phyloP scores from a whole-genome alignment of 2,797 vertebrate genomes.

The Hephaestus fuliginosus region DNA sequence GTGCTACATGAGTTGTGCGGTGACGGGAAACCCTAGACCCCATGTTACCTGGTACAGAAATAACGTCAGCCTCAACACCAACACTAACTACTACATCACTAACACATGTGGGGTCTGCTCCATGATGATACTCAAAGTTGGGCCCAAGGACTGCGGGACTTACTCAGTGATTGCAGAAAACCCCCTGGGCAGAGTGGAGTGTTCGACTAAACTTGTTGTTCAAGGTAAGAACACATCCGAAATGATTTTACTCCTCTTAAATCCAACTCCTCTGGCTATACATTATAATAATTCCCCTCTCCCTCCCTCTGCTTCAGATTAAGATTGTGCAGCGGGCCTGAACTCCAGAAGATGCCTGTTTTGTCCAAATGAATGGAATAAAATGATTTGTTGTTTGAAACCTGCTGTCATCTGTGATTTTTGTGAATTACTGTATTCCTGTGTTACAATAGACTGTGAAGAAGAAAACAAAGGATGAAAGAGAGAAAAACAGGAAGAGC shows the following conservation, averaged over 20 bases:
- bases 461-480: not conserved
- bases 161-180: conserved; percentile 89
- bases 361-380: conserved; percentile 9
- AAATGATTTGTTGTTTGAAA: conserved; percentile 26
- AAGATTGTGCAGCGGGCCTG: conserved; percentile 17
- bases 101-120: conserved; percentile 92
- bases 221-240: conserved; percentile 78
- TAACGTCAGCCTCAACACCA: conserved; percentile 85
- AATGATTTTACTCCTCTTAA: not conserved
- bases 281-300: not conserved
- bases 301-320: conserved; percentile 55
- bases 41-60: conserved; percentile 91
- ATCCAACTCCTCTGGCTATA: not conserved
- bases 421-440: conserved; percentile 12
- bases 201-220: conserved; percentile 86
- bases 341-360: conserved; percentile 2
- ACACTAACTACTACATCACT: conserved; percentile 86
- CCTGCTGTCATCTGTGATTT: not conserved
- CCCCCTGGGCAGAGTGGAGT: conserved; percentile 82
- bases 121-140: conserved; percentile 87
- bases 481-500: not conserved
- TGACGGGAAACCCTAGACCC: conserved; percentile 88
- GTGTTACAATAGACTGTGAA: conserved; percentile 15
- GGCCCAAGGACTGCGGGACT: conserved; percentile 85
- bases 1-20: conserved; percentile 92